Percentiles rank a stretch among this genome's conserved stretches.
phyloP scores from a whole-genome alignment of 2,113 vertebrate genomes.

The Nestor notabilis region DNA sequence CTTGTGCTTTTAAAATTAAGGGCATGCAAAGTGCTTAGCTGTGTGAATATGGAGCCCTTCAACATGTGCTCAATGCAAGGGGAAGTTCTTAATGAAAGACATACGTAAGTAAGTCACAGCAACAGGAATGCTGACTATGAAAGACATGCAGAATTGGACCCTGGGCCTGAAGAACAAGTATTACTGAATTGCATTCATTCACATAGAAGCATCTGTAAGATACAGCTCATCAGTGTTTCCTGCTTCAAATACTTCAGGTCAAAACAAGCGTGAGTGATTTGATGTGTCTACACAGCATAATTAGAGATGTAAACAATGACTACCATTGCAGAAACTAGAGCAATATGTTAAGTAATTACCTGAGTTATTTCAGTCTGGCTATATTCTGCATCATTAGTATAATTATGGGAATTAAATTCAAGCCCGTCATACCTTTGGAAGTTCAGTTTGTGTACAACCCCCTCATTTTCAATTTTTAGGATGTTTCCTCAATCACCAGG shows the following conservation, averaged over 20 bases:
- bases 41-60: not conserved
- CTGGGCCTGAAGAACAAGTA: not conserved
- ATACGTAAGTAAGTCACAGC: not conserved
- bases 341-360: conserved; percentile 58
- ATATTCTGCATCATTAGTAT: conserved; percentile 29
- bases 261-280: conserved; percentile 55
- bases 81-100: not conserved
- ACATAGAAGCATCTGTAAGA: not conserved
- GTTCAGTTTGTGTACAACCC: not conserved
- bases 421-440: conserved; percentile 16
- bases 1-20: not conserved
- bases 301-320: conserved; percentile 22
- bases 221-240: not conserved
- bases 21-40: not conserved
- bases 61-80: not conserved
- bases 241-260: conserved; percentile 27
- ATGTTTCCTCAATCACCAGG: not conserved
- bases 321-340: conserved; percentile 38
- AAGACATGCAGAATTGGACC: not conserved
- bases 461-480: not conserved
- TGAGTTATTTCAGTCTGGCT: conserved; percentile 47
- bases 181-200: not conserved
- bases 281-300: conserved; percentile 5
- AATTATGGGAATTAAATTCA: not conserved
- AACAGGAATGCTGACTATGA: not conserved